Evolutionary conservation across 2,797 vertebrate species (phyloP), one percentile per base, ranked within the genome.

Genomic region (Manis pentadactyla): DNA sequence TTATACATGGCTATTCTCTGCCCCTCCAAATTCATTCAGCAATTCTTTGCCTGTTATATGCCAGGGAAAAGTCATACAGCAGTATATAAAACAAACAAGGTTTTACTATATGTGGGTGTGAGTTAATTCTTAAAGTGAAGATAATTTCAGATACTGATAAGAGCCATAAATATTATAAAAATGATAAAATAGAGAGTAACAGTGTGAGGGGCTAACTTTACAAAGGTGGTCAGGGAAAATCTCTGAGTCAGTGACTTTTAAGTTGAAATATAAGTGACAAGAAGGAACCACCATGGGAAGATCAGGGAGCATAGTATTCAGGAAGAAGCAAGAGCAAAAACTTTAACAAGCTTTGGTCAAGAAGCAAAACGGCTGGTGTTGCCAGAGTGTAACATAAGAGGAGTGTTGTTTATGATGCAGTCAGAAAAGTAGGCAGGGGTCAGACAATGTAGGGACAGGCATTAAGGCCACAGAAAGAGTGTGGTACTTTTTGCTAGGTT

Each of bases 101-200:
- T 87, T 96, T 51, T 88, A 74, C 55, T 46, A 53, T n/a, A 68
- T 42, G 42, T 34, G 18, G 34, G 23, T 78, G 66, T 79, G 68
- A 81, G 57, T 90, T 87, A 77, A 77, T 90, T 90, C 85, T 94
- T 93, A 90, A 96, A 94, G 73, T 90, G 49, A 94, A 92, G 51
- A 57, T 63, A 96, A 81, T 88, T 77, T 91, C 69, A 94, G 66
- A 77, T 42, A 84, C 39, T 73, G 37, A 4, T 55, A 77, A 92
- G 18, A 87, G 61, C n/a, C 69, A 66, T 68, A 69, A 81, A 84
- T 39, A 89, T 87, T 59, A 78, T 31, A 89, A 78, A 55, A 69
- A 83, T 37, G 82, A 84, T 61, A 4, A 84, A 37, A 55, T 2
- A 96, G 57, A 82, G 37, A 90, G 68, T 37, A 66, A 87, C 2